Conservation (phyloP, 2,113 vertebrate genomes). For the Lontra canadensis region DNA sequence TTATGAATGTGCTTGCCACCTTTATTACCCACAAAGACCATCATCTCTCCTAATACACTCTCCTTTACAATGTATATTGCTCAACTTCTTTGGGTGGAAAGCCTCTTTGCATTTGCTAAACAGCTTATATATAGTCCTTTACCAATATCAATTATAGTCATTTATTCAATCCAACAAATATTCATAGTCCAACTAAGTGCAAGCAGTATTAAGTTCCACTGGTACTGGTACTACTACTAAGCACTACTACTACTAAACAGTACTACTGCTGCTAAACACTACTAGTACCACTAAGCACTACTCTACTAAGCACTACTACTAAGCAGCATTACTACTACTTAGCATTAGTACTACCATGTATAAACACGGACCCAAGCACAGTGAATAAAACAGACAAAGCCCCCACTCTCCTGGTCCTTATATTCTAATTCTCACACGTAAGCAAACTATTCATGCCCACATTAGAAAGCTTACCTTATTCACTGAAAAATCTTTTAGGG, state of each 20-base stretch:
- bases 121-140: not conserved
- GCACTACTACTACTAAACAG: not conserved
- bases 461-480: not conserved
- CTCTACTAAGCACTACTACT: too few species aligned
- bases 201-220: not conserved
- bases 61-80: not conserved
- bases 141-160: not conserved
- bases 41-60: not conserved
- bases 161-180: not conserved
- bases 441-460: not conserved
- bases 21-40: not conserved
- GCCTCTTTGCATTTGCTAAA: not conserved
- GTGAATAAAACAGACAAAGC: not conserved
- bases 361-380: not conserved
- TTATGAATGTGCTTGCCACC: not conserved
- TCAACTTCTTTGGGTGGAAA: not conserved
- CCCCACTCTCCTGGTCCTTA: too few species aligned
- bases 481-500: too few species aligned
- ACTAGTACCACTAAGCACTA: too few species aligned
- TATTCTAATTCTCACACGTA: not conserved
- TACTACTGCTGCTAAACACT: not conserved
- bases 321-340: too few species aligned
- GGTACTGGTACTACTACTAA: not conserved
- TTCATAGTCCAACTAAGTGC: not conserved
- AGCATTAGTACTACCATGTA: not conserved